Base-by-base conservation (phyloP, 1,140 invertebrate genomes). In the Drosophila pallidifrons region DNA sequence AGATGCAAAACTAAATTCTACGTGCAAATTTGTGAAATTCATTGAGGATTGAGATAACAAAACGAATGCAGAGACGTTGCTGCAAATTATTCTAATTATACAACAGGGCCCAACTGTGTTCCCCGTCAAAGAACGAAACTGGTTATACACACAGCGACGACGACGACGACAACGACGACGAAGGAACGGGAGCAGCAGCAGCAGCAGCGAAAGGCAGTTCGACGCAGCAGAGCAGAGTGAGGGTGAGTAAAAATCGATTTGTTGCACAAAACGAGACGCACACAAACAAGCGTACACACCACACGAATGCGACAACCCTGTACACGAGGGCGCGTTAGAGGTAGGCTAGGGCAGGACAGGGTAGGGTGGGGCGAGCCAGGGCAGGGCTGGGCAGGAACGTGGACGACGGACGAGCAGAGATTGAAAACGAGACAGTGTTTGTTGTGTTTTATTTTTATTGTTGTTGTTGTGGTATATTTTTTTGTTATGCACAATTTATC, bases 191-290 rank as follows among this genome's bases (percentile, higher is more conserved):
- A 74, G 64, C 78, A 74, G 54, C 57, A 74, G 83, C 70, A 75
- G 71, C 71, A 75, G 80, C 67, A 80, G 81, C 74, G 64, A 70
- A 70, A 79, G 63, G 70, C 77, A 82, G 61, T 69, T 80, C 80
- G 76, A 57, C 59, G 76, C 76, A 83, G 77, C 77, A 75, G 20
- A 25, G 20, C 68, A 81, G 75, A 79, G 81, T 77, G 78, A 90
- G 81, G 83, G 85, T 88, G 78, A 89, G 85, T 88, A 89, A 89
- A 88, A 89, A 89, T 89, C 85, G 85, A 89, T 89, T 90, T 89
- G 85, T 89, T 89, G 85, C 85, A 88, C 85, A 88, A 73, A 88
- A 85, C 68, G 67, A 45, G 45, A 68, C 32, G 47, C 46, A 58
- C 52, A 66, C 57, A 66, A 43, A 6, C 60, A 55, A 13, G 32